phyloP scores from a whole-genome alignment of 2,797 vertebrate genomes.

The Epinephelus coioides region DNA sequence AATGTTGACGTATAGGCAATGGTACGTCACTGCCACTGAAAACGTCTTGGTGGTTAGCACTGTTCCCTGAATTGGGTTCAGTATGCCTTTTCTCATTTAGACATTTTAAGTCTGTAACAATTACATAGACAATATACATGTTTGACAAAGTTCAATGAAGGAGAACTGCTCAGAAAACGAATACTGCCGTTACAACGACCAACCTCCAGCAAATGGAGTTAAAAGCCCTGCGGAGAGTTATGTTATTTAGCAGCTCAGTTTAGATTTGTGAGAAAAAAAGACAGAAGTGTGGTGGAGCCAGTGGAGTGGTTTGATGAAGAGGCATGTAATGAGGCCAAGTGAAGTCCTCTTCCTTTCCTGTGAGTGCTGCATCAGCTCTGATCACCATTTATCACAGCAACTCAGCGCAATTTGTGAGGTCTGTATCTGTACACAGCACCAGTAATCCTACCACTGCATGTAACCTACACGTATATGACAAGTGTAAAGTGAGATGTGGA shows the following conservation, averaged over 20 bases:
- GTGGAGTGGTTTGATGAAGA: conserved; percentile 33
- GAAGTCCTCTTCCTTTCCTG: conserved; percentile 21
- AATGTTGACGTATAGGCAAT: neutral
- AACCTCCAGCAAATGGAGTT: neutral
- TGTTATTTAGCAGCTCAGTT: conserved; percentile 4
- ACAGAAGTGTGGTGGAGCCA: neutral
- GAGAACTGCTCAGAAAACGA: neutral
- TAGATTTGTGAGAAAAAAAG: conserved; percentile 13
- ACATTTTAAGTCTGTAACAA: neutral
- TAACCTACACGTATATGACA: neutral
- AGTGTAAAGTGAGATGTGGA: neutral
- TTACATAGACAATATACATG: neutral
- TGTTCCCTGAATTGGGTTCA: no score
- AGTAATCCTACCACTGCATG: neutral
- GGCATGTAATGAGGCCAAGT: conserved; percentile 21
- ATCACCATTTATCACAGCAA: conserved; percentile 40
- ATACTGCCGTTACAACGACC: neutral
- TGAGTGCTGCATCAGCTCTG: conserved; percentile 18
- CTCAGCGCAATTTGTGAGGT: neutral
- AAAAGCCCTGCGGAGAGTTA: neutral
- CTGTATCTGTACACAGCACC: neutral
- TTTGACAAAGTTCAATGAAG: neutral
- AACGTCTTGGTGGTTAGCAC: no score
- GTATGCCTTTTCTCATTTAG: no score
- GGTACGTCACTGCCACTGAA: neutral